These are phyloP conservation scores for Tachypleus tridentatus DNA, from an alignment of 1,140 invertebrate species.

Conservation along the genomic window DNA sequence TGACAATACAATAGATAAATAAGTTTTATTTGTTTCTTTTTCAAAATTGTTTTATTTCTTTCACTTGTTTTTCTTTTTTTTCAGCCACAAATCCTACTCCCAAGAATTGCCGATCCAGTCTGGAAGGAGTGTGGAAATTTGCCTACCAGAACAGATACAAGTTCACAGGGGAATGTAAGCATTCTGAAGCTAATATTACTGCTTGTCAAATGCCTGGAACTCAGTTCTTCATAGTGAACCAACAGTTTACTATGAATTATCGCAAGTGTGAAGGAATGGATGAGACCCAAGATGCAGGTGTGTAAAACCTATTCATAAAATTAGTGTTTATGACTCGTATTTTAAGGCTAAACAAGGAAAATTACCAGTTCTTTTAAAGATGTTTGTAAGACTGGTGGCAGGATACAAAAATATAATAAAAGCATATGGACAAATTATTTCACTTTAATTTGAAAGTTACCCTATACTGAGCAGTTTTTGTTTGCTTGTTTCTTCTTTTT, in stretches of 20 bases:
- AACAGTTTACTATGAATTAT: conserved; percentile 93
- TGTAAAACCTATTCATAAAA: conserved; percentile 23
- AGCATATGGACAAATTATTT: no score
- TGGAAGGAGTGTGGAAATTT: conserved; percentile 92
- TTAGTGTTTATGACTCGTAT: conserved; percentile 32
- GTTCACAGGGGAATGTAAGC: conserved; percentile 78
- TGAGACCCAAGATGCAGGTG: conserved; percentile 75
- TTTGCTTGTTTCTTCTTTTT: no score
- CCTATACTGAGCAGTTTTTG: no score
- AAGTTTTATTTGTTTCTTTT: conserved; percentile 8
- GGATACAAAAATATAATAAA: conserved; percentile 1
- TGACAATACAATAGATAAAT: conserved; percentile 2
- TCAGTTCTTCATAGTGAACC: conserved; percentile 90
- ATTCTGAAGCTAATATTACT: conserved; percentile 73
- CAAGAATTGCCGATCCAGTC: conserved; percentile 78
- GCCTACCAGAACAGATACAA: conserved; percentile 76
- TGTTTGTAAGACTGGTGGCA: conserved; percentile 23
- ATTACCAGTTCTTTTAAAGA: conserved; percentile 28
- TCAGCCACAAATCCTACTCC: conserved; percentile 75
- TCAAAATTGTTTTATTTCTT: no score
- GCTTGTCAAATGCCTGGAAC: conserved; percentile 93
- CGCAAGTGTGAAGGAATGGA: conserved; percentile 69
- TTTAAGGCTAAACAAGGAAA: conserved; percentile 24
- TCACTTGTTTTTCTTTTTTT: conserved; percentile 4
- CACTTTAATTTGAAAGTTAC: no score